phyloP scores from a whole-genome alignment of 2,797 vertebrate genomes.

The Mormyrus proboscirostris region DNA sequence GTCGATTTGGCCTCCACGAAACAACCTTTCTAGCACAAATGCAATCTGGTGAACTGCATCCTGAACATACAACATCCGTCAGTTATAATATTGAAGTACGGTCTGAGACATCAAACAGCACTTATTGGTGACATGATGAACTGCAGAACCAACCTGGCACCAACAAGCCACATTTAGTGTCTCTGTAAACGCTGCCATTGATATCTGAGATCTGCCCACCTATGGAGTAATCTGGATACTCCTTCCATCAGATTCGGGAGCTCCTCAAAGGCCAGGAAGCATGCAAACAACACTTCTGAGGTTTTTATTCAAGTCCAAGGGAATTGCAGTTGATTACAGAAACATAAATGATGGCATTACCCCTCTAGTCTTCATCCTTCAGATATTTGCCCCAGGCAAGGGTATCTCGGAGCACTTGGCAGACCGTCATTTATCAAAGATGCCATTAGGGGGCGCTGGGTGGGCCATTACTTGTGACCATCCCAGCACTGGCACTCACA shows the following conservation, averaged over 20 bases:
- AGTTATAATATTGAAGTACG: background rate
- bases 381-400: constrained; percentile 41
- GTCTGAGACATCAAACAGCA: background rate
- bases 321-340: constrained; percentile 31
- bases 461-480: background rate
- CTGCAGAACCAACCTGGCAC: background rate
- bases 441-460: background rate
- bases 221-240: background rate
- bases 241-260: background rate
- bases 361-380: constrained; percentile 39
- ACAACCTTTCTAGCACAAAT: background rate
- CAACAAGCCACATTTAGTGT: background rate
- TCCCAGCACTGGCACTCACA: background rate
- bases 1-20: background rate
- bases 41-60: background rate
- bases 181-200: background rate
- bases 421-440: constrained; percentile 45
- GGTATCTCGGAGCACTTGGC: constrained; percentile 45
- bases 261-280: constrained; percentile 12
- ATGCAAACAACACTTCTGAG: constrained; percentile 30
- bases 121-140: background rate
- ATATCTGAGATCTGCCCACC: background rate
- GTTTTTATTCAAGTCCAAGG: constrained; percentile 27
- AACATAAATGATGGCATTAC: constrained; percentile 40
- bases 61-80: background rate